phyloP scores from a whole-genome alignment of 2,113 vertebrate species.

The Sylvilagus bachmani region DNA sequence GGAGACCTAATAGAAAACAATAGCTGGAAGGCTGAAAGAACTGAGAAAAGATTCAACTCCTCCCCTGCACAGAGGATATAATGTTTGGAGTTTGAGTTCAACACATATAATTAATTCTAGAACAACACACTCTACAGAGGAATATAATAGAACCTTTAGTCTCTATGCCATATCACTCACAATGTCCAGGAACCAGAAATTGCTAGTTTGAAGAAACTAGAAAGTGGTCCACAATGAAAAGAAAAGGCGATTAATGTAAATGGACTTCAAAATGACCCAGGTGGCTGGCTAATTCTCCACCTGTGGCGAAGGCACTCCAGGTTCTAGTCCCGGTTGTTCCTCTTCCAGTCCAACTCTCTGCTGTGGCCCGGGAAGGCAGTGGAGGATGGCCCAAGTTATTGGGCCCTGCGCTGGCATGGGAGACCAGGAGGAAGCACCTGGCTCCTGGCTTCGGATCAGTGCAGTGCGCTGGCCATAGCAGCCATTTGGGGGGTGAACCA shows the following conservation, averaged over 20 bases:
- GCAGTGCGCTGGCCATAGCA: accelerated
- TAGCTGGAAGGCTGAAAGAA: background rate
- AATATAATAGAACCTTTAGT: background rate
- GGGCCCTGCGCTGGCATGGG: too few relatives aligned
- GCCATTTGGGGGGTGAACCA: too few relatives aligned
- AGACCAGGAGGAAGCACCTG: too few relatives aligned
- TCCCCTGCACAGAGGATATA: background rate
- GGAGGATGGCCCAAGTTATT: too few relatives aligned
- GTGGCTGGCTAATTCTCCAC: background rate
- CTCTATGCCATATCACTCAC: background rate
- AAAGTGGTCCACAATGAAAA: background rate
- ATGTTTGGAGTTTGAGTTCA: background rate
- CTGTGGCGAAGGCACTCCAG: too few relatives aligned
- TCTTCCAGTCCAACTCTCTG: too few relatives aligned
- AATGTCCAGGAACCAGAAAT: background rate
- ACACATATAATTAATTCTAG: background rate
- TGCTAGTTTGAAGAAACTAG: background rate
- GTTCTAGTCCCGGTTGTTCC: too few relatives aligned
- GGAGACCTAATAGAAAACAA: background rate
- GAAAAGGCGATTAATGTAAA: background rate
- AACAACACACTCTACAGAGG: background rate
- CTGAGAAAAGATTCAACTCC: background rate
- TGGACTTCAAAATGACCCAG: background rate
- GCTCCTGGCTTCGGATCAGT: too few relatives aligned
- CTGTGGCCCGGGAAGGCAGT: too few relatives aligned